Base-by-base conservation (phyloP, 2,888 invertebrate genomes). In the Allacma fusca region DNA sequence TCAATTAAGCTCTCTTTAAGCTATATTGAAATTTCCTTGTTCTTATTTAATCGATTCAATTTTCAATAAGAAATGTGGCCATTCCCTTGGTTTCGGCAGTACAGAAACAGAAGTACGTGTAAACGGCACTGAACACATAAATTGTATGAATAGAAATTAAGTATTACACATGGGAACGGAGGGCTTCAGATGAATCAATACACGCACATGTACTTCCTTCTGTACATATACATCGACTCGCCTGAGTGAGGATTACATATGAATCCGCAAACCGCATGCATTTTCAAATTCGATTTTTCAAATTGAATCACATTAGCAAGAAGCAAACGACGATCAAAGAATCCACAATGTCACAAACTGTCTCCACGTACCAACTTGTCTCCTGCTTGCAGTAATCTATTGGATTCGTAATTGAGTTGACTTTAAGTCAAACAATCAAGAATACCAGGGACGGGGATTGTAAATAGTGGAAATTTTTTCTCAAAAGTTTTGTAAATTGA, bases 261-360 rank as follows among this genome's bases (percentile, higher is more conserved):
- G 62, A 62, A 2, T 62, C 62, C 24, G 13, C 19, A 62, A 62
- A 7, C 21, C 23, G 62, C 62, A 62, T 62, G 24, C 24, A 62
- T 62, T 62, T 62, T 23, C 62, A 62, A 62, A 62, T 62, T 62
- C 62, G 23, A 62, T 62, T 62, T 62, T 62, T 62, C 62, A 26
- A 62, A 62, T 62, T 24, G 24, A 62, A 26, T 62, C 62, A 24
- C 62, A 62, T 24, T 62, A 62, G 34, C 2, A 62, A 24, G 16
- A 16, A 62, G 12, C 24, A 62, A 62, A 9, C 24, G 62, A 26
- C 62, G 62, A 62, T 23, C 9, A 26, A 62, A 9, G 24, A 26
- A 62, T 24, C 16, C 13, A 4, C n/a, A 21, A 21, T 57, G 57
- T 19, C 19, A 57, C 19, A 19, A 57, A 57, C 62, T 62, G 62